These are phyloP conservation scores for Macaria notata DNA, from an alignment of 2,888 invertebrate species.

Conservation along the genomic window DNA sequence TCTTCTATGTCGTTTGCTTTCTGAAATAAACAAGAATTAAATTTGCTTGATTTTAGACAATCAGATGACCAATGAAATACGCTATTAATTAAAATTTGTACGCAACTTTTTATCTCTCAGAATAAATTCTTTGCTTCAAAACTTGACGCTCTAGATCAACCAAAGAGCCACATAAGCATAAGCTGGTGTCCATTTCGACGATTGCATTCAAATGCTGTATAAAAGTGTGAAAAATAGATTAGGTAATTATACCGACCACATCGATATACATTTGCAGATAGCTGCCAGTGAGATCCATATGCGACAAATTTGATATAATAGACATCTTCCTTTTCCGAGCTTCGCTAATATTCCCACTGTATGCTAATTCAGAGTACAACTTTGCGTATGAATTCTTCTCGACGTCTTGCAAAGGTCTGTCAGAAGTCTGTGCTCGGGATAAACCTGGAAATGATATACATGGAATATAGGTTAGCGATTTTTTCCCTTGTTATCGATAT, in stretches of 20 bases:
- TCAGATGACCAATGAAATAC: no score
- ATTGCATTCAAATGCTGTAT: no score
- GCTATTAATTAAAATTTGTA: no score
- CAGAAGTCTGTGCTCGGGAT: constrained; percentile 74
- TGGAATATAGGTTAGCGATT: neutral
- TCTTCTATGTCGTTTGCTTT: no score
- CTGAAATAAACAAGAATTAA: no score
- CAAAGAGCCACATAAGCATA: no score
- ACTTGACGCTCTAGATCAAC: no score
- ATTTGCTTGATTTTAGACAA: no score
- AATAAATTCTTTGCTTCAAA: no score
- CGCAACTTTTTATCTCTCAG: no score
- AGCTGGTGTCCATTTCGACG: no score
- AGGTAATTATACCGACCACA: constrained; percentile 59
- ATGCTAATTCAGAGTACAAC: constrained; percentile 60
- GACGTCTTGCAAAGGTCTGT: constrained; percentile 72
- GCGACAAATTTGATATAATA: constrained; percentile 87
- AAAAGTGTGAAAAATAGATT: neutral
- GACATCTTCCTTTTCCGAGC: constrained; percentile 84
- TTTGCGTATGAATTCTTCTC: constrained; percentile 57
- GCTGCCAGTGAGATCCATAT: constrained; percentile 89
- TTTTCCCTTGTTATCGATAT: no score
- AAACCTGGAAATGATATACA: constrained; percentile 41
- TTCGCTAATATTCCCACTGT: constrained; percentile 76
- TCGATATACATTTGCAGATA: constrained; percentile 86